These are phyloP conservation scores for Eupithecia pulchellata DNA, from an alignment of 2,888 invertebrate genomes.

Conservation along the genomic window DNA sequence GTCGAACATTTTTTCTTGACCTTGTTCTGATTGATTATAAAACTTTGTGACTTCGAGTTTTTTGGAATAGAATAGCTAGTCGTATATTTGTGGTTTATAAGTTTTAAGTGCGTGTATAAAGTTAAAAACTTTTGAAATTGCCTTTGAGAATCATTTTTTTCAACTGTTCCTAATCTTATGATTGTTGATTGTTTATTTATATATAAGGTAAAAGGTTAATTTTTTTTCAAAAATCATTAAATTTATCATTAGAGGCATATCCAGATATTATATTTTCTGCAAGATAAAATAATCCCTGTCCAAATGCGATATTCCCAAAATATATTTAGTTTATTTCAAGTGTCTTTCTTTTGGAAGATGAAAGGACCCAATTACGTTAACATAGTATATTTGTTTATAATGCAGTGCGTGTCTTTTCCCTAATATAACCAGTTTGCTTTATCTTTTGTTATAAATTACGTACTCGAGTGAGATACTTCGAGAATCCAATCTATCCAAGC, in stretches of 20 bases:
- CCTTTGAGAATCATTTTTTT: background rate
- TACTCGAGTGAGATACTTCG: background rate
- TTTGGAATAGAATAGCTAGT: constrained; percentile 7
- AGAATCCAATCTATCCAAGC: background rate
- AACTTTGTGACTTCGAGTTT: constrained; percentile 34
- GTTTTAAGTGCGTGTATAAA: constrained; percentile 22
- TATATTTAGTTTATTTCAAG: background rate
- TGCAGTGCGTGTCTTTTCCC: constrained; percentile 71
- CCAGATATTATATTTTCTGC: background rate
- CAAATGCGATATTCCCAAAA: background rate
- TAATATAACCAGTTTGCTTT: constrained; percentile 73
- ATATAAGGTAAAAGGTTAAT: background rate
- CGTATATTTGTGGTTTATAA: constrained; percentile 21
- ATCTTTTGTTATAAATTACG: constrained; percentile 16
- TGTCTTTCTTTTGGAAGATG: constrained; percentile 55
- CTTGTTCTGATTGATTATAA: constrained; percentile 27
- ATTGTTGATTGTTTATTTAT: background rate
- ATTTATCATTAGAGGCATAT: background rate
- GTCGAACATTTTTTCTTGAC: constrained; percentile 2
- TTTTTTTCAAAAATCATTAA: background rate
- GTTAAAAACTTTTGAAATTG: constrained; percentile 23
- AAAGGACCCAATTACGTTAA: constrained; percentile 66
- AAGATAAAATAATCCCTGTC: background rate
- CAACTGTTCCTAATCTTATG: background rate
- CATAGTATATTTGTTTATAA: constrained; percentile 56